Evolutionary conservation across 2,888 invertebrate genomes (phyloP).

Genomic region (Homarus gammarus): DNA sequence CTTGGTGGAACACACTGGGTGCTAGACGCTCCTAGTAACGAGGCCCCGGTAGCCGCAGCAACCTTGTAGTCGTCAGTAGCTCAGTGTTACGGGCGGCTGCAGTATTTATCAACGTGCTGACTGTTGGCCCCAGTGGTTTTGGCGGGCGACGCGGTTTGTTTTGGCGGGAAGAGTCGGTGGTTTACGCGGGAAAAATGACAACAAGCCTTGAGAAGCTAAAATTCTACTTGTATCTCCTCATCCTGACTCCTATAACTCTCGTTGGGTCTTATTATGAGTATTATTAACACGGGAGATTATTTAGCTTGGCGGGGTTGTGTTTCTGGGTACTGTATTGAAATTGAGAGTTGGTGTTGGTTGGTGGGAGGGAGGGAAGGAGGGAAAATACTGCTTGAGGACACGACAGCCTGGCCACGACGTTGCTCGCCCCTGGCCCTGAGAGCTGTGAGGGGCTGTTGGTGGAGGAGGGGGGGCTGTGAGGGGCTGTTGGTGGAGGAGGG

Average conservation of each 20-base stretch:
- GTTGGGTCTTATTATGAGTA: no score
- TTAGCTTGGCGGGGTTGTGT: no score
- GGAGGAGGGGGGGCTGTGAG: neutral
- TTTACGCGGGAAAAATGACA: conserved; percentile 8
- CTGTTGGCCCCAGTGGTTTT: neutral
- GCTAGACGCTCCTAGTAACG: no score
- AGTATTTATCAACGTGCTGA: neutral
- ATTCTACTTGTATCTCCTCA: no score
- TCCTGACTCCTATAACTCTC: no score
- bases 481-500: no score
- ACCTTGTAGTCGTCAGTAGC: neutral
- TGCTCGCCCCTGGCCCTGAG: neutral
- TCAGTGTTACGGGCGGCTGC: neutral
- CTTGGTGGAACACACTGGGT: no score
- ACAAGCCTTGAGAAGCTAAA: conserved; percentile 89
- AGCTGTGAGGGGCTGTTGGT: neutral
- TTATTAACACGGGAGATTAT: no score
- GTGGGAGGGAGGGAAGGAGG: no score
- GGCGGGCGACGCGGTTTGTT: neutral
- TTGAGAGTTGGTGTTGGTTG: neutral
- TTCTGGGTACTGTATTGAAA: neutral
- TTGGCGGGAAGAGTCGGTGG: neutral
- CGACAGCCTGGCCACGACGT: neutral
- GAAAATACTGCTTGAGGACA: neutral
- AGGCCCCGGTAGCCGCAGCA: no score